Conservation (phyloP, 2,888 invertebrate genomes). For the Phyto melanocephala region DNA sequence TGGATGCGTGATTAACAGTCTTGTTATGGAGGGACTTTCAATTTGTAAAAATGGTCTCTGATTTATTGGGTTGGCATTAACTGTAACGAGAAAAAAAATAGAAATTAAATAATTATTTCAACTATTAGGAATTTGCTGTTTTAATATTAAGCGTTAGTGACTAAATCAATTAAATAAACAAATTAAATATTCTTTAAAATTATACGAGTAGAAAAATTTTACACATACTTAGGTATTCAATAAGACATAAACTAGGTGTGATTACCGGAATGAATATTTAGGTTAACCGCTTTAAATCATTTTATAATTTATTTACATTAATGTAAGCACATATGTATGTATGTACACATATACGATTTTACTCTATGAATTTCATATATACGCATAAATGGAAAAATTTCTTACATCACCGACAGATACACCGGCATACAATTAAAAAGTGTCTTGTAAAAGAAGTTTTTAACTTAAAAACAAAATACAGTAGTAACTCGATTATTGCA, state of each 20-base stretch:
- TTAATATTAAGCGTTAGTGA: background rate
- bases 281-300: conserved; percentile 15
- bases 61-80: conserved; percentile 71
- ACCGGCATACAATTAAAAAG: too few species aligned
- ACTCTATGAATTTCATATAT: too few species aligned
- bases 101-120: background rate
- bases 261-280: conserved; percentile 18
- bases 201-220: background rate
- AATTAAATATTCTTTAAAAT: conserved; percentile 12
- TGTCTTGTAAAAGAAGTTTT: too few species aligned
- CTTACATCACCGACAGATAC: too few species aligned
- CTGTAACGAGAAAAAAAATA: conserved; percentile 71
- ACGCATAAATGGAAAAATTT: background rate
- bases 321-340: background rate
- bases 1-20: conserved; percentile 75
- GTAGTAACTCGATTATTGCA: too few species aligned
- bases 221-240: too few species aligned
- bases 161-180: conserved; percentile 4
- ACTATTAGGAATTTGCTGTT: background rate
- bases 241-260: background rate
- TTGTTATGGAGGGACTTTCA: conserved; percentile 73
- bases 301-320: background rate
- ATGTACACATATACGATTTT: background rate
- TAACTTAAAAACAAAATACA: too few species aligned
- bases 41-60: conserved; percentile 75